A percentile compares a stretch with the other conserved stretches of the same genome.
phyloP scores from a whole-genome alignment of 2,888 invertebrate genomes.

The Rhingia campestris region DNA sequence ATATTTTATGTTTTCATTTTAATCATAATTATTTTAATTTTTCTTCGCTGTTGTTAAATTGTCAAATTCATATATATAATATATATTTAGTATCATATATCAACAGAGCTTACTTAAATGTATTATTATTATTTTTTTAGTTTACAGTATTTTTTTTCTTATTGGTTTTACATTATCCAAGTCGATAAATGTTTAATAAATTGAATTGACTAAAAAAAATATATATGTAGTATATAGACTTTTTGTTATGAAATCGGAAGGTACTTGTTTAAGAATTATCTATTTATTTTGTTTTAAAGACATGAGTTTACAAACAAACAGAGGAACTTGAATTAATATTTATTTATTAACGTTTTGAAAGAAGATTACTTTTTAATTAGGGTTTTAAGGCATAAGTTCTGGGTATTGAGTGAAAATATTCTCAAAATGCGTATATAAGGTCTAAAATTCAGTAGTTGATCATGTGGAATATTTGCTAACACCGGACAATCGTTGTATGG shows the following conservation, averaged over 20 bases:
- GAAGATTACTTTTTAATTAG: neutral
- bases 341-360: neutral
- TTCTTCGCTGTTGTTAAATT: constrained; percentile 35
- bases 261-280: constrained; percentile 65
- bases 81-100: constrained; percentile 40
- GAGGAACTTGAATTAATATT: constrained; percentile 57
- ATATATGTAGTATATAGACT: constrained; percentile 18
- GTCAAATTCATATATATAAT: constrained; percentile 46
- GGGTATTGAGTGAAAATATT: neutral
- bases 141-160: constrained; percentile 38
- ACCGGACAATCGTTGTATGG: too few relatives aligned
- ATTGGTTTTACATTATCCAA: constrained; percentile 32
- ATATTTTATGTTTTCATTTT: constrained; percentile 42
- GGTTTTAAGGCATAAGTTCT: neutral
- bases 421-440: neutral
- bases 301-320: constrained; percentile 37
- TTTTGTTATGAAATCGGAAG: constrained; percentile 62
- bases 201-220: constrained; percentile 44
- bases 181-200: constrained; percentile 17
- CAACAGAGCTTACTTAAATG: constrained; percentile 57
- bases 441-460: neutral
- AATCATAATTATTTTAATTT: constrained; percentile 37
- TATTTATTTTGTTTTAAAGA: constrained; percentile 13
- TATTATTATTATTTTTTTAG: constrained; percentile 47
- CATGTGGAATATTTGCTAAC: neutral